A percentile compares a stretch with the other conserved stretches of the same genome.
Evolutionary conservation across 2,888 invertebrate species (phyloP).

Genomic region (Philhelius pedissequus): DNA sequence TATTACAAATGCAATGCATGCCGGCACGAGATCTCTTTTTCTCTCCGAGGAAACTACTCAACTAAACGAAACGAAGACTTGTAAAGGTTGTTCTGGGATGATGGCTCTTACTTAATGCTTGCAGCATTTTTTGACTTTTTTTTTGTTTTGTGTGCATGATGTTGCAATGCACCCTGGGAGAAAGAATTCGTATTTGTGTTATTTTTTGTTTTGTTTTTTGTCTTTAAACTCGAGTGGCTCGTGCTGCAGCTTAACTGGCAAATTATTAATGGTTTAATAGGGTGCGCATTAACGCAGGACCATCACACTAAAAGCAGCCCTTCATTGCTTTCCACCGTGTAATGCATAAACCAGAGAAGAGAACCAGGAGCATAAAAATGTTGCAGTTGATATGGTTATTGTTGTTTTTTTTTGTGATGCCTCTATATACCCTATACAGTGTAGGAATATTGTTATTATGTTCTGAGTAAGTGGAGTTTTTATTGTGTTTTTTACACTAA

Average conservation of each 20-base stretch:
- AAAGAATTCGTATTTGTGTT: not conserved
- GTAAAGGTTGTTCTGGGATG: not conserved
- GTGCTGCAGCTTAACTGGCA: conserved; percentile 62
- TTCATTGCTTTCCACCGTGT: not conserved
- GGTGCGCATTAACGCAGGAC: conserved; percentile 65
- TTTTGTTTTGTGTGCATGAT: not conserved
- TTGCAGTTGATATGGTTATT: not conserved
- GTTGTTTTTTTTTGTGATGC: not conserved
- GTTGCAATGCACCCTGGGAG: not conserved
- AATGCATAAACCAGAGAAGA: not conserved
- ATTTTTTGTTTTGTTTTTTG: not conserved
- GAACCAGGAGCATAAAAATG: conserved; percentile 21
- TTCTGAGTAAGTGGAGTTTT: conserved; percentile 1
- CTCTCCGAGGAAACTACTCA: not conserved
- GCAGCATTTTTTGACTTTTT: conserved; percentile 1
- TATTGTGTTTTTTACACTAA: conserved; percentile 48
- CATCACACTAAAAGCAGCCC: conserved; percentile 49
- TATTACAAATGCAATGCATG: not conserved
- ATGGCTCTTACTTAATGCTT: conserved; percentile 8
- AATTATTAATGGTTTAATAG: conserved; percentile 65
- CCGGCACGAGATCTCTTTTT: not conserved
- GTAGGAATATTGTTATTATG: conserved; percentile 17
- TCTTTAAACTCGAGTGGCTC: conserved; percentile 37
- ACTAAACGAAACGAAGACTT: not conserved
- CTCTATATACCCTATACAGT: not conserved